These are phyloP conservation scores for Ptychoptera albimana DNA, from an alignment of 2,888 invertebrate species.

Conservation along the genomic window DNA sequence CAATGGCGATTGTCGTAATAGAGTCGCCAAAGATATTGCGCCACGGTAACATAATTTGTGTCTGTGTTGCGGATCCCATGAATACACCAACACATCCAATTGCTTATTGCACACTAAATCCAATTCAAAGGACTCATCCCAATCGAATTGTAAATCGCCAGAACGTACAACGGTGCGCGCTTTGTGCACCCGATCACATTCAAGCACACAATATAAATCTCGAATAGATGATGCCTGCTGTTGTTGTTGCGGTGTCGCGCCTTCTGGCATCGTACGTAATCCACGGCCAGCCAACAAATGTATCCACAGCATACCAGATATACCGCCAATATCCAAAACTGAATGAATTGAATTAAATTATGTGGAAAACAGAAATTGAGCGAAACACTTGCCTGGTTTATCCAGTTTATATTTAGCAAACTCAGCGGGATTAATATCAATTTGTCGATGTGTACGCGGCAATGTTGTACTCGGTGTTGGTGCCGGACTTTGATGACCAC, in stretches of 20 bases:
- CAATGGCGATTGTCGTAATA: slow-evolving; percentile 64
- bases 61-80: slow-evolving; percentile 97
- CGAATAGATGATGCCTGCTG: slow-evolving; percentile 32
- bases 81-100: slow-evolving; percentile 90
- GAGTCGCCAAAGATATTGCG: slow-evolving; percentile 66
- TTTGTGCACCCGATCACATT: slow-evolving; percentile 92
- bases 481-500: slow-evolving; percentile 51
- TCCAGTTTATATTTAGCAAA: slow-evolving; percentile 85
- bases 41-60: slow-evolving; percentile 93
- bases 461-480: slow-evolving; percentile 65
- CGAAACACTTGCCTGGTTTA: slow-evolving; percentile 35
- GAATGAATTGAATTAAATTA: slow-evolving; percentile 12
- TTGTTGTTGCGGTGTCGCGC: slow-evolving; percentile 46
- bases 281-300: slow-evolving; percentile 80
- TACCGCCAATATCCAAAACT: slow-evolving; percentile 37
- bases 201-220: slow-evolving; percentile 94
- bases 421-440: slow-evolving; percentile 84
- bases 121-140: slow-evolving; percentile 98
- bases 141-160: slow-evolving; percentile 92
- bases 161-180: slow-evolving; percentile 92
- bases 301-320: slow-evolving; percentile 81
- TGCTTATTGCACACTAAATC: slow-evolving; percentile 90
- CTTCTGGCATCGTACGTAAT: slow-evolving; percentile 60
- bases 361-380: neutral
- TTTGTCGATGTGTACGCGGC: slow-evolving; percentile 52